A percentile compares a stretch with the other conserved stretches of the same genome.
These are phyloP conservation scores for Drosophila mimica DNA, from an alignment of 2,888 invertebrate species.

Conservation along the genomic window DNA sequence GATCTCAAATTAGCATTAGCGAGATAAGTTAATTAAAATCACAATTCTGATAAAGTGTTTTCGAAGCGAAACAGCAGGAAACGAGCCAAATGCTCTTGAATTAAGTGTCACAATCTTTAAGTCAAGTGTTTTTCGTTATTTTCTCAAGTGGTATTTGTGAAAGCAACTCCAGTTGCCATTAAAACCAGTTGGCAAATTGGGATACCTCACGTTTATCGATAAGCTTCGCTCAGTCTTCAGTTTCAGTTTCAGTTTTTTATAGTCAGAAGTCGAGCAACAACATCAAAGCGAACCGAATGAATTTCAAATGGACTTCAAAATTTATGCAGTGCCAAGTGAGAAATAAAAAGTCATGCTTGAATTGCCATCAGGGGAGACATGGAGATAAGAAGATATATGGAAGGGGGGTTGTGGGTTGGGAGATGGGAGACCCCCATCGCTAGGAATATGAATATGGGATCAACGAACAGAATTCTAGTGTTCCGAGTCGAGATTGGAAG, in stretches of 20 bases:
- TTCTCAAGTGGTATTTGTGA: constrained; percentile 20
- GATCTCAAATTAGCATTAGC: neutral
- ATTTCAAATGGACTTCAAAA: constrained; percentile 62
- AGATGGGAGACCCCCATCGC: neutral
- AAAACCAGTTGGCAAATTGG: constrained; percentile 16
- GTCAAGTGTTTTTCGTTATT: neutral
- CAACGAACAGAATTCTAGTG: constrained; percentile 6
- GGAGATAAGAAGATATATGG: neutral
- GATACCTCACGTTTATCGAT: constrained; percentile 18
- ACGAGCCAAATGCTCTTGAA: constrained; percentile 6
- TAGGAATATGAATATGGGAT: constrained; percentile 20
- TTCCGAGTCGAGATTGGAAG: neutral
- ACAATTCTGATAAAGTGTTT: neutral
- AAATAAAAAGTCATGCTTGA: constrained; percentile 45
- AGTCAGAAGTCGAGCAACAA: constrained; percentile 2
- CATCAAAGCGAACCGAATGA: constrained; percentile 57
- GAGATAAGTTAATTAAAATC: neutral
- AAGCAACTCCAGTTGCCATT: neutral
- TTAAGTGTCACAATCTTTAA: constrained; percentile 7
- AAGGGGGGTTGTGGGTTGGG: neutral
- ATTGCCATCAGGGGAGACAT: constrained; percentile 32
- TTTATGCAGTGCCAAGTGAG: constrained; percentile 63
- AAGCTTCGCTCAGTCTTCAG: constrained; percentile 7
- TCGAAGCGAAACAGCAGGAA: too few species aligned
- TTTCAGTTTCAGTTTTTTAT: neutral